Base-by-base conservation (phyloP, 2,797 vertebrate genomes). In the Channa striata region DNA sequence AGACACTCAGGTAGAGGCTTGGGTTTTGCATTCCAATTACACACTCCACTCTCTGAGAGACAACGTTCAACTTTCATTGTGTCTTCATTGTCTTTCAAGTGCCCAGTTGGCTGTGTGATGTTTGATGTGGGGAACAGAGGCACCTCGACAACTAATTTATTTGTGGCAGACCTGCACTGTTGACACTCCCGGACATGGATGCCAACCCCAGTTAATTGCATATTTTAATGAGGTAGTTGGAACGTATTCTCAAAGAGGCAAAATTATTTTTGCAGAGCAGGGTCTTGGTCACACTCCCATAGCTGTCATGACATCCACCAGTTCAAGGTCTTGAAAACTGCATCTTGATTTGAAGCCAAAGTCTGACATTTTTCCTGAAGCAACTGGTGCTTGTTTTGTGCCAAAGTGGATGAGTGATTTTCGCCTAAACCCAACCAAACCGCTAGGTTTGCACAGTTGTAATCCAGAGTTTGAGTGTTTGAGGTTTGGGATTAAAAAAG, bases 11-110 rank as follows among this genome's bases (percentile, higher is more conserved):
- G 72, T 79, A 33, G 37, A 73, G 59, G 64, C n/a, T 3, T n/a
- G 68, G 68, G 58, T 74, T 88, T 84, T 82, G 80, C 77, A 84
- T 88, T 80, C 70, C 34, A 84, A 87, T 87, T 80, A 84, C 20
- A 17, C 58, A 39, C 36, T 56, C 62, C 47, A 53, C 68, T 76
- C 53, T 70, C 68, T 76, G 20, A 71, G 20, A 63, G 80, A 77
- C 80, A 71, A 30, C 64, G 63, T 75, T 78, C 57, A 50, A 20
- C 74, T 74, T 59, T 6, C 47, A 62, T 61, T 42, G 59, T 76
- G 59, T 67, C 71, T 52, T 65, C 59, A 58, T 76, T 47, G 40
- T 33, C 53, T 78, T 87, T 77, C 68, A 72, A 83, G 65, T 56
- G 46, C 42, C 65, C 79, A 80, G 85, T 89, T 89, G 85, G 72